Evolutionary conservation across 2,888 invertebrate genomes (phyloP).

Genomic region (Neoscelio sp.): DNA sequence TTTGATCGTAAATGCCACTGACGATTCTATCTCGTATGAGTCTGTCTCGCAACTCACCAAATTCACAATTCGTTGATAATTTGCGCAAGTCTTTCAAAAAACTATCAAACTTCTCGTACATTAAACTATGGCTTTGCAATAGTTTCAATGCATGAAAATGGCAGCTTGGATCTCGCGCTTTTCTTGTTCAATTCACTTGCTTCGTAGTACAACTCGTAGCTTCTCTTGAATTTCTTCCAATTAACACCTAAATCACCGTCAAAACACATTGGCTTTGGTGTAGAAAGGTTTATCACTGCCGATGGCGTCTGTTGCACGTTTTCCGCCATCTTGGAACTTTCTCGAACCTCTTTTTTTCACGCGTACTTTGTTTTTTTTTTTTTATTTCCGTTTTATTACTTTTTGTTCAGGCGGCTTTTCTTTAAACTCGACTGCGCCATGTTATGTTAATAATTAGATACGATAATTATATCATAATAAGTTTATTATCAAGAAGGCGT

Average conservation of each 20-base stretch:
- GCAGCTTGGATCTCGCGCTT: slow-evolving; percentile 35
- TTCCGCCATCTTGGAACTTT: too few relatives aligned
- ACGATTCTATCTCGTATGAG: slow-evolving; percentile 63
- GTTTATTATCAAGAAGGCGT: too few relatives aligned
- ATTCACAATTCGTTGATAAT: slow-evolving; percentile 56
- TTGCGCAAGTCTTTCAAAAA: slow-evolving; percentile 55
- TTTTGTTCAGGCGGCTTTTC: too few relatives aligned
- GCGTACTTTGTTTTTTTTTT: too few relatives aligned
- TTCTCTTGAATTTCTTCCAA: slow-evolving; percentile 55
- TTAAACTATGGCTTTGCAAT: too few relatives aligned
- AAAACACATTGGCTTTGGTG: slow-evolving; percentile 61
- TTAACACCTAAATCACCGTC: slow-evolving; percentile 51
- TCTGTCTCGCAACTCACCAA: slow-evolving; percentile 51
- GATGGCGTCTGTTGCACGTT: too few relatives aligned
- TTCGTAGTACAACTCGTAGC: slow-evolving; percentile 29
- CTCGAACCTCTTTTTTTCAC: too few relatives aligned
- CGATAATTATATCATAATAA: too few relatives aligned
- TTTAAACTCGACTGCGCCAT: too few relatives aligned
- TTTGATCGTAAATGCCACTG: slow-evolving; percentile 52
- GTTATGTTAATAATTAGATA: too few relatives aligned
- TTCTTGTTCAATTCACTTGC: slow-evolving; percentile 49
- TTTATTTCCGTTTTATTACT: too few relatives aligned
- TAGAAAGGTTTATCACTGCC: not conserved
- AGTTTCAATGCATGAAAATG: slow-evolving; percentile 47
- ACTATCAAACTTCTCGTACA: slow-evolving; percentile 61